Evolutionary conservation across 2,797 vertebrate species (phyloP), one percentile per base, ranked within the genome.

Genomic region (Oreochromis mossambicus): DNA sequence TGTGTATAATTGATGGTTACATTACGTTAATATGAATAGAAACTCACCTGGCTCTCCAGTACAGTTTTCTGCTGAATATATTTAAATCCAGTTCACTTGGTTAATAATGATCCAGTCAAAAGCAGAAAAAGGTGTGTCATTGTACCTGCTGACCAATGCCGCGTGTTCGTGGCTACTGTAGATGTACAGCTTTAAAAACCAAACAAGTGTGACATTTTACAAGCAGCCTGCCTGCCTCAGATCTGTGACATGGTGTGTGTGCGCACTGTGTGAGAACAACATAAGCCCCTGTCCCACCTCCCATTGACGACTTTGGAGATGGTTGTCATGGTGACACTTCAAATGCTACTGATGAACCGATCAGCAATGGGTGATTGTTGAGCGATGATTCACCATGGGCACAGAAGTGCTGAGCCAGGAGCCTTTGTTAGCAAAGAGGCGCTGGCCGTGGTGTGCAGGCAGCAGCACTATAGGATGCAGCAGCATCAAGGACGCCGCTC

Each of bases 291-390:
- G 58, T 88, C 70, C 77, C 56, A 58, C 93, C 93, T 92, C 90
- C 90, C 86, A 88, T 89, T 90, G 92, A 89, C 36, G 77, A 89
- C 91, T 95, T 92, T 87, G 83, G 89, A 93, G 82, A 92, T 92
- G 38, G 97, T 99, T 95, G 83, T 96, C 95, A 98, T 97, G 96
- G 98, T 91, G 96, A 98, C 96, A 52, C 93, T 90, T 95, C 93
- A 96, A 96, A 96, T 96, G 95, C 91, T 94, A 93, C 87, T 80
- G 94, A 94, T 89, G 91, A 87, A 95, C 95, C 86, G 92, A 95
- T 91, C 91, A 95, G 96, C 83, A 83, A 29, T 6, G 80, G 92
- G 78, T 15, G 87, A 89, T 92, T 92, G 90, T 91, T 75, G 68
- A 63, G 79, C 15, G 82, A 87, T 95, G 92, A 94, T 91, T 94